Conservation (phyloP, 2,113 vertebrate species). For the Theristicus caerulescens region DNA sequence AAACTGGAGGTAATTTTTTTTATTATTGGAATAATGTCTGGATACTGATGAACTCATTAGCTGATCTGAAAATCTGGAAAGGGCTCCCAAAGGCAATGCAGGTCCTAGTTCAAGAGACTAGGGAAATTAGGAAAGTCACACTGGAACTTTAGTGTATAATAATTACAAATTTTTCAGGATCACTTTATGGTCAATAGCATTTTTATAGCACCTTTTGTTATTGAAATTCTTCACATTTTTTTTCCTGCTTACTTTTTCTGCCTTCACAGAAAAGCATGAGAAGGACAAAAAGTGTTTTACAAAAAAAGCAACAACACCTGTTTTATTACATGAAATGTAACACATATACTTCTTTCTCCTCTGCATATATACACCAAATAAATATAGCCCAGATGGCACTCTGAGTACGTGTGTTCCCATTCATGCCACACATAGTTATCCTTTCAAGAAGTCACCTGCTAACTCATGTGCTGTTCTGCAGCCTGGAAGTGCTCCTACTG, state of each 20-base stretch:
- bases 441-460: constrained; percentile 53
- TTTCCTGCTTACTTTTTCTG: constrained; percentile 26
- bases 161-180: not conserved
- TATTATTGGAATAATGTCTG: not conserved
- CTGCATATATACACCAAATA: constrained; percentile 34
- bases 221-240: constrained; percentile 62
- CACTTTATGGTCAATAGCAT: constrained; percentile 9
- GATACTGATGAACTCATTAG: constrained; percentile 30
- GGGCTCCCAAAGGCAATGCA: not conserved
- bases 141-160: constrained; percentile 3
- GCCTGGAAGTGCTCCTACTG: constrained; percentile 23
- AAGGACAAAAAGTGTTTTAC: constrained; percentile 4
- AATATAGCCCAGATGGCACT: constrained; percentile 58
- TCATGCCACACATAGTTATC: constrained; percentile 59
- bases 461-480: not conserved
- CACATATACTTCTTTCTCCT: constrained; percentile 17
- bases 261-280: not conserved
- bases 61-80: constrained; percentile 42
- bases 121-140: constrained; percentile 24
- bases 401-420: constrained; percentile 21
- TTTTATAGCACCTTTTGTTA: constrained; percentile 61
- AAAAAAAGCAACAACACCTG: constrained; percentile 57
- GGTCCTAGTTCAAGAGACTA: not conserved
- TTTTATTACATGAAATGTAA: constrained; percentile 45
- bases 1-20: not conserved